A percentile compares a stretch with the other conserved stretches of the same genome.
Conservation (phyloP, 2,113 vertebrate species). For the Notiomystis cincta region DNA sequence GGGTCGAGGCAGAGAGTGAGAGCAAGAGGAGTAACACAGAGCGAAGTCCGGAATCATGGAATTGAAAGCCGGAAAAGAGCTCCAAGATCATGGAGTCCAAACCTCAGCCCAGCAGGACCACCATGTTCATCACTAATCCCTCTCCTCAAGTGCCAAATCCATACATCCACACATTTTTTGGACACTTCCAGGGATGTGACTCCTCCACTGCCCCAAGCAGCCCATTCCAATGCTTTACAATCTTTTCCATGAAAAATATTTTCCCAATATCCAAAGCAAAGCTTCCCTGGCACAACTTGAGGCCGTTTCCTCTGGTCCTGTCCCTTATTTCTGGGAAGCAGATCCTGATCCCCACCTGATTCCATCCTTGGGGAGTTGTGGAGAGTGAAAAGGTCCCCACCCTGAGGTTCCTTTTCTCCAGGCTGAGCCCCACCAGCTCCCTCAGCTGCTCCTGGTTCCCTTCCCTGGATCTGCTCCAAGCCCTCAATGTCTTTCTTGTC, state of each 20-base stretch:
- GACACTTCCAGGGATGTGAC: background rate
- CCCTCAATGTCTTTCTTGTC: too few relatives aligned
- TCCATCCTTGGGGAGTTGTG: background rate
- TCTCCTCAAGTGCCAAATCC: background rate
- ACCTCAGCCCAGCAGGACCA: background rate
- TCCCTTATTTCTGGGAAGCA: background rate
- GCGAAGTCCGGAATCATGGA: background rate
- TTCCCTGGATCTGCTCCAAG: background rate
- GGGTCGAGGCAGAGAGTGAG: background rate
- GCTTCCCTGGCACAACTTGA: background rate
- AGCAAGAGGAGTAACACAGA: background rate
- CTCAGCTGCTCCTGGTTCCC: background rate
- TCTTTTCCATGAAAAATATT: background rate
- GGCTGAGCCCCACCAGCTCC: background rate
- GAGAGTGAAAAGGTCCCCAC: background rate
- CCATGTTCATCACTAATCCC: background rate
- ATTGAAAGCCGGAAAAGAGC: background rate
- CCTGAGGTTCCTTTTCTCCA: background rate
- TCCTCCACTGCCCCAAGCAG: background rate
- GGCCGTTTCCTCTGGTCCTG: accelerated
- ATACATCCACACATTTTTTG: background rate
- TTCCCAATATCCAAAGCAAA: background rate
- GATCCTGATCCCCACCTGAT: accelerated
- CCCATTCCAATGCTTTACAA: background rate
- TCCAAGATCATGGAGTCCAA: background rate